These are phyloP conservation scores for Chaetops frenatus DNA, from an alignment of 2,113 vertebrate species.

Conservation along the genomic window DNA sequence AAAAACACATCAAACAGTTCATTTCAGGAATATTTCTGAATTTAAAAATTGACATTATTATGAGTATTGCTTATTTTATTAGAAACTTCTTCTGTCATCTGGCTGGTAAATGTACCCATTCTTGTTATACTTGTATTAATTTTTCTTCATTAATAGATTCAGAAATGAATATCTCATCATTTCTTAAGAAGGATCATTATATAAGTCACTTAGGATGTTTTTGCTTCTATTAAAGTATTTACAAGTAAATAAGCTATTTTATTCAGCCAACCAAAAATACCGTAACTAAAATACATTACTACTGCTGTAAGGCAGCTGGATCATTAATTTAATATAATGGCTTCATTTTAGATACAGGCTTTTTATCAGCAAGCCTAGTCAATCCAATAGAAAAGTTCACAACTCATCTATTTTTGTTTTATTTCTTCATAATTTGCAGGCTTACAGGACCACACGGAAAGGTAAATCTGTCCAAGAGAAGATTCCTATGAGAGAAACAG, in stretches of 20 bases:
- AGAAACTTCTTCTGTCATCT: background rate
- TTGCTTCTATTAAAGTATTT: background rate
- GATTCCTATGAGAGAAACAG: background rate
- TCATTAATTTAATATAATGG: background rate
- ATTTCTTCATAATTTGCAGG: background rate
- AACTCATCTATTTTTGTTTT: background rate
- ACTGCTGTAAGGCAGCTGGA: background rate
- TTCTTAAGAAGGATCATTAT: background rate
- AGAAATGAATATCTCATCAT: background rate
- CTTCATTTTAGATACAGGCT: background rate
- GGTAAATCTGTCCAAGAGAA: background rate
- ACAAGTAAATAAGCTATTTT: slow-evolving; percentile 26
- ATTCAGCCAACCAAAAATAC: background rate
- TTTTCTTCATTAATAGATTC: background rate
- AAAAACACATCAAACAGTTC: background rate
- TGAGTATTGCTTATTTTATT: background rate
- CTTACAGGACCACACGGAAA: background rate
- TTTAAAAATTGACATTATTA: background rate
- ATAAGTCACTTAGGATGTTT: background rate
- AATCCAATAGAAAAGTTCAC: background rate
- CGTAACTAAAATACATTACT: background rate
- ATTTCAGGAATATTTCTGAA: background rate
- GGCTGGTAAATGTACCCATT: background rate
- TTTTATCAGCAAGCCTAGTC: background rate
- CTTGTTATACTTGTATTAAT: background rate